A percentile compares a stretch with the other conserved stretches of the same genome.
phyloP scores from a whole-genome alignment of 92 coral and sea anemone species.

The Scolanthus callimorphus region DNA sequence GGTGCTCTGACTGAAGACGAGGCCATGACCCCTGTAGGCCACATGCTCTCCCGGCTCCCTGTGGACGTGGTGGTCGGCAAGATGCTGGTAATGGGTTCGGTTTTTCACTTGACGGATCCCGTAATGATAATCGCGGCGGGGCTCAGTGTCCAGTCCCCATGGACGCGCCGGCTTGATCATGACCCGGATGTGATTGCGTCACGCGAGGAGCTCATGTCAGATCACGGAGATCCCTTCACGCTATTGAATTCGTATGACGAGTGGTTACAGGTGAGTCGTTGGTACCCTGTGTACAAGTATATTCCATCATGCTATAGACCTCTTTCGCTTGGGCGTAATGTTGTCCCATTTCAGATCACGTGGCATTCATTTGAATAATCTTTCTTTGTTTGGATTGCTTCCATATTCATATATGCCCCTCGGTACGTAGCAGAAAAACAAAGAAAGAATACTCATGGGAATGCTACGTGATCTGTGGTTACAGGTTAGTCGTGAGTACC shows the following conservation, averaged over 20 bases:
- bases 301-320: no score
- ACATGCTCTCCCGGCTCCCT: constrained; percentile 87
- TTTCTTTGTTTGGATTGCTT: no score
- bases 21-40: constrained; percentile 83
- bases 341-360: no score
- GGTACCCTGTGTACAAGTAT: no score
- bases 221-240: constrained; percentile 98
- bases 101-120: constrained; percentile 95
- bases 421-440: no score
- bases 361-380: no score
- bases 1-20: constrained; percentile 86
- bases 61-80: constrained; percentile 99
- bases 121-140: constrained; percentile 95
- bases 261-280: constrained; percentile 87
- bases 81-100: constrained; percentile 95
- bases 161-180: constrained; percentile 87
- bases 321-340: no score
- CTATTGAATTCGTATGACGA: constrained; percentile 93
- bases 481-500: no score
- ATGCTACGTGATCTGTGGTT: no score
- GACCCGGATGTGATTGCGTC: constrained; percentile 94
- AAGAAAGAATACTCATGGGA: no score
- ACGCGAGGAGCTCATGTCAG: constrained; percentile 86
- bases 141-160: constrained; percentile 99
- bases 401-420: no score